These are phyloP conservation scores for Drosophila tani DNA, from an alignment of 1,140 invertebrate genomes.

Conservation along the genomic window DNA sequence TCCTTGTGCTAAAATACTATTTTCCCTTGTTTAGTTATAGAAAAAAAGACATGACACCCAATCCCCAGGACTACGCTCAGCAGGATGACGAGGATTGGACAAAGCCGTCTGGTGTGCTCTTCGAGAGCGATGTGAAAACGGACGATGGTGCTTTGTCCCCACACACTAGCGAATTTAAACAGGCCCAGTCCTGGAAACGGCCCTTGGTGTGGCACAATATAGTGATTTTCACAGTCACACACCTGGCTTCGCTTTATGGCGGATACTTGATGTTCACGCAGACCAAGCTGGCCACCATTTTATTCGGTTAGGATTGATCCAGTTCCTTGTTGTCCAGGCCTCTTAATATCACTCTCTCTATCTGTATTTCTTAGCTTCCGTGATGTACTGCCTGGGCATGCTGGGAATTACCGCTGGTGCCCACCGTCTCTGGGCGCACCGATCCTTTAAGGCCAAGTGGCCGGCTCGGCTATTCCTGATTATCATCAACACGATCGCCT, in stretches of 20 bases:
- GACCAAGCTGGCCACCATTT: background rate
- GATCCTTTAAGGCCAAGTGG: slow-evolving; percentile 96
- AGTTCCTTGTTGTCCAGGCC: slow-evolving; percentile 69
- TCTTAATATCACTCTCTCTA: background rate
- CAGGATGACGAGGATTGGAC: background rate
- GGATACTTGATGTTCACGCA: background rate
- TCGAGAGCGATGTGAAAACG: slow-evolving; percentile 87
- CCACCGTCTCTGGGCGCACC: slow-evolving; percentile 97
- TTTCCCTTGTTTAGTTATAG: no score
- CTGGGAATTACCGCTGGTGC: slow-evolving; percentile 96
- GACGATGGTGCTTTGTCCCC: slow-evolving; percentile 86
- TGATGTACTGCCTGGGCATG: slow-evolving; percentile 89
- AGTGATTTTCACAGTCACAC: slow-evolving; percentile 69
- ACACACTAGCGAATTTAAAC: slow-evolving; percentile 49
- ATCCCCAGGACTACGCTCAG: background rate
- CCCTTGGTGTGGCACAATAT: slow-evolving; percentile 96
- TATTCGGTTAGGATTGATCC: background rate
- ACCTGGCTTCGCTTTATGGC: slow-evolving; percentile 1
- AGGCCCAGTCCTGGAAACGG: slow-evolving; percentile 67
- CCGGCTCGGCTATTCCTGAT: slow-evolving; percentile 92
- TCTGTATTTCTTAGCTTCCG: slow-evolving; percentile 86
- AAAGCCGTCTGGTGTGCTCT: slow-evolving; percentile 86
- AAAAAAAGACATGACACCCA: background rate
- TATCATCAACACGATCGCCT: slow-evolving; percentile 93
- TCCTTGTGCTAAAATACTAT: no score